Base-by-base conservation (phyloP, 2,113 vertebrate genomes). In the Carassius gibelio region DNA sequence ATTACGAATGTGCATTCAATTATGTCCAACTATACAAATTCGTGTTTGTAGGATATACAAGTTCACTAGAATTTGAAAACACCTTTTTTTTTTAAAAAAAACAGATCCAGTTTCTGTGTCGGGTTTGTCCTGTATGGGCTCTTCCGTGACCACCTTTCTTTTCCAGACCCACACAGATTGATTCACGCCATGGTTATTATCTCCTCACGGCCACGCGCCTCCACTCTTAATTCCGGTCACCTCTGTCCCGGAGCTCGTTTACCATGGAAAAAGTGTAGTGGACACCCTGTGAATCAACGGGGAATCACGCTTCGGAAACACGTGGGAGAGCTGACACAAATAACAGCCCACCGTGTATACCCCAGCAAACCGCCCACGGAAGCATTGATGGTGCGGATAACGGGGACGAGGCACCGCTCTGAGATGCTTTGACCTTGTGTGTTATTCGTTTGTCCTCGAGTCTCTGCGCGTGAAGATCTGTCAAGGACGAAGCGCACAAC, bases 361-460 rank as follows among this genome's bases (percentile, higher is more conserved):
- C 74, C 62, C 75, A 78, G 45, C 75, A 68, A 79, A 61, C 42
- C 55, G 76, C 76, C 76, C 76, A 42, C 78, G n/a, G 36, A 64
- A 66, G 19, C 52, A 19, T 66, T 4, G 1, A 34, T 57, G 75
- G 23, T 66, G 78, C 78, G n/a, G 8, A 30, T 48, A 19, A 17
- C 21, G 13, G 57, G 26, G 88, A 42, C 36, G 8, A 13, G 19
- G 88, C 88, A 77, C 64, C 83, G 84, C 42, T 78, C 62, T 82
- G 76, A 82, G 74, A 86, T 84, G 90, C 91, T 93, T 89, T 95
- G 95, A 95, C 95, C 95, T 95, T 95, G 95, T 92, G 90, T 88
- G 88, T 80, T 89, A 68, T 64, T 82, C 64, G 13, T 85, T 21
- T 92, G 90, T 88, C 91, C 88, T 86, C 84, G 81, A 92, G 89